Percentiles rank a stretch among this genome's conserved stretches.
These are phyloP conservation scores for Poecilia latipinna DNA, from an alignment of 2,113 vertebrate species.

Conservation along the genomic window DNA sequence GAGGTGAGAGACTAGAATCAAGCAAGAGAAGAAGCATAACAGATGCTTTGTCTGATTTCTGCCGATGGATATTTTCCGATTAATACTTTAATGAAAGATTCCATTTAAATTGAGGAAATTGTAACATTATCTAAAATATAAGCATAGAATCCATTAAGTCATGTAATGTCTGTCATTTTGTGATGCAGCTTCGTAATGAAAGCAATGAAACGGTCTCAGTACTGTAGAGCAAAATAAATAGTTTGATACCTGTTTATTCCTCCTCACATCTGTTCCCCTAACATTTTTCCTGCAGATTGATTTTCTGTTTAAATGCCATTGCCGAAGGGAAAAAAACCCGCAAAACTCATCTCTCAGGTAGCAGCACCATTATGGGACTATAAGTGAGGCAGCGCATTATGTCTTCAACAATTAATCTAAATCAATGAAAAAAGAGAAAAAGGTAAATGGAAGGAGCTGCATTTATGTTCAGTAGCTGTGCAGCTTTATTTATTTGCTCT, in stretches of 20 bases:
- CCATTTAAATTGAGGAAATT: background rate
- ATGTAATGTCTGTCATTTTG: background rate
- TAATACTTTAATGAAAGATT: background rate
- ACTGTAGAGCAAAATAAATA: background rate
- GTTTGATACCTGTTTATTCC: background rate
- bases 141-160: background rate
- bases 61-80: background rate
- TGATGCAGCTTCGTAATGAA: background rate
- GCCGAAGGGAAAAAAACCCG: background rate
- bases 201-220: background rate
- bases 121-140: background rate
- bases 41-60: slow-evolving; percentile 4
- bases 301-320: slow-evolving; percentile 3
- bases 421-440: background rate
- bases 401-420: background rate
- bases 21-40: background rate
- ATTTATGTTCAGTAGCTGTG: background rate
- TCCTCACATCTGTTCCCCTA: background rate
- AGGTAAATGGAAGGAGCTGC: background rate
- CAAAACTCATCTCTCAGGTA: background rate
- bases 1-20: slow-evolving; percentile 1
- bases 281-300: slow-evolving; percentile 1
- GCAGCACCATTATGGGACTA: background rate
- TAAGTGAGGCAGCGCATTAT: background rate
- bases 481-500: background rate